phyloP scores from a whole-genome alignment of 2,888 invertebrate genomes.

The Lithodes maja region DNA sequence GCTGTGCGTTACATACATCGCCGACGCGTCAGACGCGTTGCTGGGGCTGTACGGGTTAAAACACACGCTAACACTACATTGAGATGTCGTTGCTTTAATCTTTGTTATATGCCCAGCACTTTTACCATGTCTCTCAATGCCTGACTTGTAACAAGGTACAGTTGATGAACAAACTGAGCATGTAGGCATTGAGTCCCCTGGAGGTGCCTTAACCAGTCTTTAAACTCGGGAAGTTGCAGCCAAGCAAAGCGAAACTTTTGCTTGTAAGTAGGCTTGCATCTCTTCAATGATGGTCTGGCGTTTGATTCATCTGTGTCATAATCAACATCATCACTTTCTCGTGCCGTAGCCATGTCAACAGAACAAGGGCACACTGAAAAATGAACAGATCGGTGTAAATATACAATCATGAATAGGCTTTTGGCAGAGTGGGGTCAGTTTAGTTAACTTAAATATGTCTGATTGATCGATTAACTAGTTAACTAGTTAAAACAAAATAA shows the following conservation, averaged over 20 bases:
- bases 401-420: not conserved
- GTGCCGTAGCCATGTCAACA: not conserved
- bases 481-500: too few relatives aligned
- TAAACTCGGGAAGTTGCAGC: not conserved
- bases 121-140: slow-evolving; percentile 31
- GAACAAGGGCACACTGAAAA: not conserved
- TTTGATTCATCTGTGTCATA: slow-evolving; percentile 1
- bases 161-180: slow-evolving; percentile 29
- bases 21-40: too few relatives aligned
- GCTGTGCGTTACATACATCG: too few relatives aligned
- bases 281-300: not conserved
- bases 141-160: slow-evolving; percentile 16
- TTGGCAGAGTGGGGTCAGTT: not conserved
- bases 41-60: too few relatives aligned
- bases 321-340: slow-evolving; percentile 10
- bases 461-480: too few relatives aligned
- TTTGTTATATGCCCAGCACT: slow-evolving; percentile 7
- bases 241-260: slow-evolving; percentile 16
- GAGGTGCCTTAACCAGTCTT: slow-evolving; percentile 6
- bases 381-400: not conserved
- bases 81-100: not conserved
- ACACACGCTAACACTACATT: slow-evolving; percentile 4
- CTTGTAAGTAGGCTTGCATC: slow-evolving; percentile 13
- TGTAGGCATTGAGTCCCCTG: not conserved
- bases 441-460: too few relatives aligned